Base-by-base conservation (phyloP, 2,113 vertebrate species). In the Pontoporia blainvillei region DNA sequence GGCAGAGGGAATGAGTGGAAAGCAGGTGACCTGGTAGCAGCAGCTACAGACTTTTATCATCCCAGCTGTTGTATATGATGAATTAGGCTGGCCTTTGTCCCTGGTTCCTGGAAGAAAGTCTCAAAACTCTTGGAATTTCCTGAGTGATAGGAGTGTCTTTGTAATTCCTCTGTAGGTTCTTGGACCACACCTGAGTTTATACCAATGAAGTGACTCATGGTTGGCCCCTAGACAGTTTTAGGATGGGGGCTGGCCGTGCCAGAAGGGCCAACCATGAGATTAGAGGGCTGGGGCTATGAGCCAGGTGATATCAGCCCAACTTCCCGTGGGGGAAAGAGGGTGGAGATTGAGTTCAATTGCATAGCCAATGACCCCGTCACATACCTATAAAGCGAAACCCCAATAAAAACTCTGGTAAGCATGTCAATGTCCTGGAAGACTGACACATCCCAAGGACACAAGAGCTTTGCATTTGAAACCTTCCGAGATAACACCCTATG, bases 131-230 rank as follows among this genome's bases (percentile, higher is more conserved):
- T 8, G 36, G 71, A 87, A 85, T 95, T 88, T 94, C 83, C 78
- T 3, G 5, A 91, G 91, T 34, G 41, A 27, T 41, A 87, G 46
- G 64, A 67, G n/a, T 79, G 69, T 52, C 49, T 64, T 94, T 95
- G 93, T 88, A 75, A 89, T 91, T 81, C 59, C 4, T 8, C 3
- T 5, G 62, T 73, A 82, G 66, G 62, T 49, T 14, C 78, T 62
- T 41, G 27, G 95, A 85, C 93, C 95, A 96, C 91, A 96, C 91
- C 83, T 96, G 95, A 95, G 66, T 59, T 97, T 79, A 67, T 15
- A 76, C 31, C 23, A 72, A n/a, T 23, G 88, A 31, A 10, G 17
- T 89, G 87, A 95, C 57, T 94, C 76, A 89, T 9, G 44, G 67
- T 69, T 27, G 15, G 27, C 57, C 41, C 39, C 59, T 61, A 73